phyloP scores from a whole-genome alignment of 2,797 vertebrate species.

The Enteromius radiatus region DNA sequence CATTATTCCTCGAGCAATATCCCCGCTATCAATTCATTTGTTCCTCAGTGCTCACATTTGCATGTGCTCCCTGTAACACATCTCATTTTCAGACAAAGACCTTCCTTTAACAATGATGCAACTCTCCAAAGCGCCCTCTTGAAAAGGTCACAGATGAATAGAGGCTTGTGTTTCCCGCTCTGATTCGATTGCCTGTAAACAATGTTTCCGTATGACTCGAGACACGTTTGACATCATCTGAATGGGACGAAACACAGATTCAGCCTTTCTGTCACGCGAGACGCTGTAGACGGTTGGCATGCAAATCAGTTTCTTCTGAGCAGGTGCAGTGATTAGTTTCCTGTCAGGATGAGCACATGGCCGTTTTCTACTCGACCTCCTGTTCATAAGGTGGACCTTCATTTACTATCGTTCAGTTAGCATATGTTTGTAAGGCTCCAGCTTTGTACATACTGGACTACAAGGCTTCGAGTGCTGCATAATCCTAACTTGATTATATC shows the following conservation, averaged over 20 bases:
- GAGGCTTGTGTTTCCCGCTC: constrained; percentile 1
- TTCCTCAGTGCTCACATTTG: constrained; percentile 19
- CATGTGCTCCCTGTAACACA: constrained; percentile 29
- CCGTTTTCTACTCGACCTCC: constrained; percentile 46
- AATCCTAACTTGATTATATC: constrained; percentile 10
- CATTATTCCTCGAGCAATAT: constrained; percentile 36
- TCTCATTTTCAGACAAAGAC: constrained; percentile 34
- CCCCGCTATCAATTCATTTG: constrained; percentile 23
- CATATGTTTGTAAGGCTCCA: constrained; percentile 4
- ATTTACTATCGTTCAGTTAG: constrained; percentile 35
- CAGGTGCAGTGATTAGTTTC: constrained; percentile 46
- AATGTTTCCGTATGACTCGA: constrained; percentile 2
- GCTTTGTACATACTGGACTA: not conserved
- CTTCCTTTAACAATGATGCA: constrained; percentile 31
- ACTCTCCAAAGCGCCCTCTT: constrained; percentile 23
- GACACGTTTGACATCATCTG: constrained; percentile 23
- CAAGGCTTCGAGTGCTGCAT: not conserved
- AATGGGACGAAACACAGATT: not conserved
- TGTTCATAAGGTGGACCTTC: constrained; percentile 22
- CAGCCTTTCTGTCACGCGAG: not conserved
- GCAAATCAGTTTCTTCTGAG: constrained; percentile 35
- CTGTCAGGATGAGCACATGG: constrained; percentile 46
- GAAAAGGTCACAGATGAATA: constrained; percentile 43
- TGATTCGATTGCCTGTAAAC: constrained; percentile 38
- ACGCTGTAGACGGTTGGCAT: not conserved